Conservation (phyloP, 2,888 invertebrate species). For the Endotricha flammealis region DNA sequence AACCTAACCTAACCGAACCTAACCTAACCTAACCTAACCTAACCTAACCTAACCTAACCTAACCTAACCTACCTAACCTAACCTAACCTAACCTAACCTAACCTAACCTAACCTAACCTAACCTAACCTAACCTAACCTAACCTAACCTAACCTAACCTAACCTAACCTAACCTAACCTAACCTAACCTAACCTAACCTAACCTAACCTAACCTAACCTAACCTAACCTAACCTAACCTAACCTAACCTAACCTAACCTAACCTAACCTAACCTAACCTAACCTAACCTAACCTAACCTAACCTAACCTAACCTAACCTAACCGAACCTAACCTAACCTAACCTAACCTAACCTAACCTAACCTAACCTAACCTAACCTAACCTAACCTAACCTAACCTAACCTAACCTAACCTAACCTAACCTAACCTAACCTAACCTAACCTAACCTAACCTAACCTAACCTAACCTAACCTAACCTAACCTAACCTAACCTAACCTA, state of each 20-base stretch:
- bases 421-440: no score
- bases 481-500: no score
- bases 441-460: no score
- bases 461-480: no score
- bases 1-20: no score
- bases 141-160: constrained; percentile 7
- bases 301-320: constrained; percentile 9
- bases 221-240: constrained; percentile 10
- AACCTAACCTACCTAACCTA: no score
- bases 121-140: constrained; percentile 10
- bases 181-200: constrained; percentile 7
- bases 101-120: constrained; percentile 9
- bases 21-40: constrained; percentile 9
- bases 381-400: no score
- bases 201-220: constrained; percentile 9
- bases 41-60: constrained; percentile 9
- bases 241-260: constrained; percentile 10
- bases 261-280: constrained; percentile 10
- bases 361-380: no score
- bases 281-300: constrained; percentile 11
- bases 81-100: constrained; percentile 10
- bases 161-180: constrained; percentile 7
- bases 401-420: no score
- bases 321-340: no score
- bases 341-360: no score